Evolutionary conservation across 2,888 invertebrate genomes (phyloP), one percentile per base, ranked within the genome.

Genomic region (Trichogramma dendrolimi): DNA sequence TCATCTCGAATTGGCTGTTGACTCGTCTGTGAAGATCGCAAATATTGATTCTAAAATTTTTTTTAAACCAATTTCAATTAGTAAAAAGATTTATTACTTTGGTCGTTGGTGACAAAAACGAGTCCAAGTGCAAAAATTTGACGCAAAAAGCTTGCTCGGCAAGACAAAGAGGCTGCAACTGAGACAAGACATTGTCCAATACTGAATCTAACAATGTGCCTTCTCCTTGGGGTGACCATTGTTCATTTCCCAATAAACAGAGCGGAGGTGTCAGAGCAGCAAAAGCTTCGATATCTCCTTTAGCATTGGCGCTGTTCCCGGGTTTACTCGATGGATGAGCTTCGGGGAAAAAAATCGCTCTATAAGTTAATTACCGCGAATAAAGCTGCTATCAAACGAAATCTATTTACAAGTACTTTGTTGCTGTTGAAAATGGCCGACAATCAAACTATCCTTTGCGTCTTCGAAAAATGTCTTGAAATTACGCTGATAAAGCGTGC

Each of bases 111-210:
- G 75, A 71, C 10, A 75, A 69, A 50, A 77, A 75, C 4, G 76
- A 84, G 73, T 90, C 90, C 71, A 94, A 83, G 79, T 92, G 91
- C 78, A 98, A 94, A 82, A 97, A 98, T 65, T 87, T 85, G 14
- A 92, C 87, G 77, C 96, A 96, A 80, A 98, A 98, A 69, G 94
- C 90, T 81, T 97, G 96, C 79, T 98, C 98, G 39, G 92, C 91
- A 68, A 96, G 84, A 75, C 96, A 96, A 60, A 95, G 88, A 4
- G 92, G 91, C 76, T 96, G 95, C 67, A 97, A 83, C 75, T 94
- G 90, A 11, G 90, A 90, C 62, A 99, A 83, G 58, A 96, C 91
- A 79, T 90, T 87, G 76, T 94, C 93, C 62, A 94, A 81, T 56
- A 92, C 83, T 64, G 88, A 83, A 75, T 90, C 89, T 10, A 79